Evolutionary conservation across 1,140 invertebrate species (phyloP).

Genomic region (Dinoponera quadriceps): DNA sequence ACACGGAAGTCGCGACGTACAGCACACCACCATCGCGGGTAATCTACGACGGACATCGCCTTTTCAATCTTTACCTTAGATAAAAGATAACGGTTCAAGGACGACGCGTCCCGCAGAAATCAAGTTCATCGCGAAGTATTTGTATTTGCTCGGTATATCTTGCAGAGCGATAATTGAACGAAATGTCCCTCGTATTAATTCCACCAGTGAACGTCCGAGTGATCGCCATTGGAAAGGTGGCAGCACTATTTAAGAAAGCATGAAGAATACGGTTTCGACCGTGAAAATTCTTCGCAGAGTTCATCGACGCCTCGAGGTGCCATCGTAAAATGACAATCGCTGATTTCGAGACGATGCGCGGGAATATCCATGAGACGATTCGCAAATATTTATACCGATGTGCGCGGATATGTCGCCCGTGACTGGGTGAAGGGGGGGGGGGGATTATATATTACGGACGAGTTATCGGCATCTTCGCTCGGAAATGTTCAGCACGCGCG

Average conservation of each 20-base stretch:
- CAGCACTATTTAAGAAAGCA: too few species aligned
- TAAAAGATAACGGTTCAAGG: slow-evolving; percentile 35
- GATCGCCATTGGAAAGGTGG: too few species aligned
- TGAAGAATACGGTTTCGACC: too few species aligned
- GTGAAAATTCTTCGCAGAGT: too few species aligned
- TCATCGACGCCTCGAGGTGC: neutral
- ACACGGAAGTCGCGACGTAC: slow-evolving; percentile 51
- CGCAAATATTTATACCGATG: neutral
- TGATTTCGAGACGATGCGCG: neutral
- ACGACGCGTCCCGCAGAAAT: neutral
- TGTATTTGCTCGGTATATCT: neutral
- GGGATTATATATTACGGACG: slow-evolving; percentile 28
- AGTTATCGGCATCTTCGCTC: slow-evolving; percentile 38
- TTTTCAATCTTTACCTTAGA: slow-evolving; percentile 23
- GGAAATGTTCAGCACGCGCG: slow-evolving; percentile 34
- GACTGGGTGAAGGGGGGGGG: neutral
- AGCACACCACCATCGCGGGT: neutral
- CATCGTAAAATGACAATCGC: neutral
- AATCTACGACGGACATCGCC: slow-evolving; percentile 16
- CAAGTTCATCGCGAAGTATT: slow-evolving; percentile 25
- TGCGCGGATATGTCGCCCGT: neutral
- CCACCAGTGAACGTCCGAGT: too few species aligned
- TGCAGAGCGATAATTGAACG: neutral
- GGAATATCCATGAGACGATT: neutral
- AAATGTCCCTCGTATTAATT: too few species aligned